phyloP scores from a whole-genome alignment of 2,113 vertebrate genomes.

The Plecotus auritus region DNA sequence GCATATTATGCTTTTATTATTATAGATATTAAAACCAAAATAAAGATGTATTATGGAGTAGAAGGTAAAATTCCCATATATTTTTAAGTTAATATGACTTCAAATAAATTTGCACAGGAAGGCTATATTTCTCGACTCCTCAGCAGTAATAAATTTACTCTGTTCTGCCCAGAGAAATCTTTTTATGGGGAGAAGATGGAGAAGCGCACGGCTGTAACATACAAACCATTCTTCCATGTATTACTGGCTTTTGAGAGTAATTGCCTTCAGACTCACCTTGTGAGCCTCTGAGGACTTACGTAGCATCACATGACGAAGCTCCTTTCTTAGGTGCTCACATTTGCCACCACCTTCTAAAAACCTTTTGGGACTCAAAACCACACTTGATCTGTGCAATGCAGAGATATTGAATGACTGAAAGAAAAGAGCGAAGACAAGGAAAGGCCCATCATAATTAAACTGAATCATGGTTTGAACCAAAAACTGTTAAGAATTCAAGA shows the following conservation, averaged over 20 bases:
- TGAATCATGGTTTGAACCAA: background rate
- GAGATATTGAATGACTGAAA: background rate
- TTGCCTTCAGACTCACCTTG: background rate
- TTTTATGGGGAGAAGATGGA: constrained; percentile 5
- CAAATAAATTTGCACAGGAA: background rate
- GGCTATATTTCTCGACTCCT: background rate
- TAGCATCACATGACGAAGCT: background rate
- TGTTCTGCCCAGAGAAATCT: background rate
- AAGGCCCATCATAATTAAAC: background rate
- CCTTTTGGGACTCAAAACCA: background rate
- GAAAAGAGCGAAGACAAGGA: background rate
- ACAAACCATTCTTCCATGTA: background rate
- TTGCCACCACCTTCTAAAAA: background rate
- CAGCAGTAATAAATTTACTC: background rate
- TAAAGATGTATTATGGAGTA: background rate
- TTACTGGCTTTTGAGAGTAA: constrained; percentile 27
- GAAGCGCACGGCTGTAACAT: background rate
- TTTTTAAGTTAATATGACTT: background rate
- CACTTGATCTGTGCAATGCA: background rate
- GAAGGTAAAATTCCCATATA: background rate
- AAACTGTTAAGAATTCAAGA: background rate
- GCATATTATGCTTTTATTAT: too few species aligned
- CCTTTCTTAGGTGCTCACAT: background rate
- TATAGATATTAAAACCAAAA: background rate
- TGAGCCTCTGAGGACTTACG: background rate